These are phyloP conservation scores for Cryptocephalus primarius DNA, from an alignment of 2,888 invertebrate species.

Conservation along the genomic window DNA sequence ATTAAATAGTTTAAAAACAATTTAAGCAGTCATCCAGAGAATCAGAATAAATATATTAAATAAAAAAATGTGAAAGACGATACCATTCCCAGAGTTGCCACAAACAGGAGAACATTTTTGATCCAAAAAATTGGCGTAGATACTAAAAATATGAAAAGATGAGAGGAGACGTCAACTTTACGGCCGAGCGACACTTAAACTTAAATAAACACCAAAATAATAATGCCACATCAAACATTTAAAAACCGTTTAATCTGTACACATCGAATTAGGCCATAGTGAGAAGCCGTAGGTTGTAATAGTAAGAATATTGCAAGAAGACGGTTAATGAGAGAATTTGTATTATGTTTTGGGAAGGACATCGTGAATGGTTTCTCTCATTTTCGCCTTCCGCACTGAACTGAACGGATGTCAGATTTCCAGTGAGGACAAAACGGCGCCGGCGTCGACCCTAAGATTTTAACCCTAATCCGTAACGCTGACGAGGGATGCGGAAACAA, in stretches of 20 bases:
- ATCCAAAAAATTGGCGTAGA: constrained; percentile 15
- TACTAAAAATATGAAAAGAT: constrained; percentile 9
- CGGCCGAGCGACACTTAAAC: too few species aligned
- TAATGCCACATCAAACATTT: constrained; percentile 8
- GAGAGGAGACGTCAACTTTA: neutral
- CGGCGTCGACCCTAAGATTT: constrained; percentile 11
- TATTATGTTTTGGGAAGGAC: neutral
- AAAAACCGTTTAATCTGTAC: constrained; percentile 15
- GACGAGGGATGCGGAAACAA: neutral
- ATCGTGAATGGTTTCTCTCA: neutral
- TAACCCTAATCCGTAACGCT: too few species aligned
- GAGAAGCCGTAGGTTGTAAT: constrained; percentile 5
- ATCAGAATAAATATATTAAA: neutral
- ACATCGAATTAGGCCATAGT: constrained; percentile 26
- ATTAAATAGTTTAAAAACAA: too few species aligned
- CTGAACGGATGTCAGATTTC: constrained; percentile 4
- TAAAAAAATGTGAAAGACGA: neutral
- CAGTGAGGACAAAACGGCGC: constrained; percentile 7
- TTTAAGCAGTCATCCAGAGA: too few species aligned
- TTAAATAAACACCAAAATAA: constrained; percentile 13
- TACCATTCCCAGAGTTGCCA: constrained; percentile 50
- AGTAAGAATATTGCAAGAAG: constrained; percentile 1
- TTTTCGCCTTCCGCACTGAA: constrained; percentile 4
- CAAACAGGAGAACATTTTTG: constrained; percentile 48
- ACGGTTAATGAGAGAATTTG: too few species aligned